A percentile compares a stretch with the other conserved stretches of the same genome.
These are phyloP conservation scores for Sphaerophoria taeniata DNA, from an alignment of 2,888 invertebrate species.

Conservation along the genomic window DNA sequence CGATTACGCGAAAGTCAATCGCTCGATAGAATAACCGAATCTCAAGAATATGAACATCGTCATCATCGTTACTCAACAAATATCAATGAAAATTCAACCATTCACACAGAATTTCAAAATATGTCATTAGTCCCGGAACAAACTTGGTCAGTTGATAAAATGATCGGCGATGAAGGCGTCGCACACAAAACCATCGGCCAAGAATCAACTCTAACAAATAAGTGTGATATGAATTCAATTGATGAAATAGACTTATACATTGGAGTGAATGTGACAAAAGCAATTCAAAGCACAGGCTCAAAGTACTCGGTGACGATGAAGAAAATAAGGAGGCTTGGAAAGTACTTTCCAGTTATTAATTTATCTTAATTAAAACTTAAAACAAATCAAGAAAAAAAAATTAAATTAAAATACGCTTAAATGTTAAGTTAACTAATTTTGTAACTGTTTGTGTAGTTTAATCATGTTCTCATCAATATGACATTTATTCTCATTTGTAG, in stretches of 20 bases:
- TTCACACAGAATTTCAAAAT: slow-evolving; percentile 46
- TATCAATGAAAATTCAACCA: slow-evolving; percentile 69
- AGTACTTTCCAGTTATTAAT: slow-evolving; percentile 86
- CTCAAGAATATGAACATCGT: slow-evolving; percentile 87
- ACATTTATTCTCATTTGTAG: slow-evolving; percentile 71
- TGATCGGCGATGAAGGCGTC: slow-evolving; percentile 21
- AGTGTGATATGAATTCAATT: slow-evolving; percentile 81
- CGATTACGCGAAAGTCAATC: slow-evolving; percentile 92
- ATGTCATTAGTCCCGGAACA: slow-evolving; percentile 75
- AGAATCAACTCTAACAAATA: slow-evolving; percentile 77
- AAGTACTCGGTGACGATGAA: slow-evolving; percentile 82
- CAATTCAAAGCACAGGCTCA: slow-evolving; percentile 81
- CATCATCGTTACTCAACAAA: slow-evolving; percentile 76
- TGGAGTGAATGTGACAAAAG: slow-evolving; percentile 81
- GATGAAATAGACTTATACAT: slow-evolving; percentile 82
- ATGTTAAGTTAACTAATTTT: slow-evolving; percentile 68
- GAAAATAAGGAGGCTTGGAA: slow-evolving; percentile 86
- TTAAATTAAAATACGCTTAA: not conserved
- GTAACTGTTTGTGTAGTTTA: slow-evolving; percentile 65
- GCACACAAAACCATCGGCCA: slow-evolving; percentile 53
- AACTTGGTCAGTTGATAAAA: slow-evolving; percentile 58
- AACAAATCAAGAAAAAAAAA: not conserved
- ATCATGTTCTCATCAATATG: slow-evolving; percentile 55
- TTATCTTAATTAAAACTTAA: slow-evolving; percentile 78
- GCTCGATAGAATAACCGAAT: slow-evolving; percentile 92